Conservation (phyloP, 2,797 vertebrate genomes). For the Acanthurus leucopareius region DNA sequence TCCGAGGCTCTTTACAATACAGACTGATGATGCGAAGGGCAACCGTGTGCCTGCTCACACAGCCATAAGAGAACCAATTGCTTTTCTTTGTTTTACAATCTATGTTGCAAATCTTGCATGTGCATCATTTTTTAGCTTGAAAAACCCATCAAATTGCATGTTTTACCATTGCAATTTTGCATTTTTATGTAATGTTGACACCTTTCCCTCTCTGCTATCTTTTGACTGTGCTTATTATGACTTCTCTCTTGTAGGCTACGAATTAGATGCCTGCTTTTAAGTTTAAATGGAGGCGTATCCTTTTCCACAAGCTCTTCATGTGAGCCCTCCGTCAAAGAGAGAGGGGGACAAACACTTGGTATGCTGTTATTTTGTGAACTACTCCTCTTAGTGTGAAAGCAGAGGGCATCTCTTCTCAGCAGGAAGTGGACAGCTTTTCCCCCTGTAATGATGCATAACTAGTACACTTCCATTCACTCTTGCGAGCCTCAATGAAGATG, state of each 20-base stretch:
- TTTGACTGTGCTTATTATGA: conserved; percentile 71
- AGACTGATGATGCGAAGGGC: conserved; percentile 68
- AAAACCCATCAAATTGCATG: conserved; percentile 69
- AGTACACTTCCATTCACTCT: conserved; percentile 79
- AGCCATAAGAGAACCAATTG: conserved; percentile 26
- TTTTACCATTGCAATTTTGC: conserved; percentile 71
- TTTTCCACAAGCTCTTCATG: conserved; percentile 68
- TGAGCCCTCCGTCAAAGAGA: conserved; percentile 71
- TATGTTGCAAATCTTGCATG: conserved; percentile 40
- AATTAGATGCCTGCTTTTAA: conserved; percentile 80
- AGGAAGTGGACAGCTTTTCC: conserved; percentile 82
- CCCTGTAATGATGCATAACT: conserved; percentile 85
- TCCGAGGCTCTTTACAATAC: conserved; percentile 73
- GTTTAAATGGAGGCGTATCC: conserved; percentile 81
- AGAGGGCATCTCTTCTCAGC: conserved; percentile 86
- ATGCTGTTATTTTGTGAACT: conserved; percentile 86
- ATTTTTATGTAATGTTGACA: conserved; percentile 66
- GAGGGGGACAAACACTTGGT: conserved; percentile 71
- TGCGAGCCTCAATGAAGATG: conserved; percentile 70
- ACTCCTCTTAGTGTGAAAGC: conserved; percentile 82
- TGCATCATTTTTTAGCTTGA: conserved; percentile 20
- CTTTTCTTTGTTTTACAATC: conserved; percentile 15
- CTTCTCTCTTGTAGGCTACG: conserved; percentile 59
- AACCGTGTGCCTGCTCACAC: conserved; percentile 47
- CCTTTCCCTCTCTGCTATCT: conserved; percentile 56